These are phyloP conservation scores for Uloborus plumipes DNA, from an alignment of 2,888 invertebrate species.

Conservation along the genomic window DNA sequence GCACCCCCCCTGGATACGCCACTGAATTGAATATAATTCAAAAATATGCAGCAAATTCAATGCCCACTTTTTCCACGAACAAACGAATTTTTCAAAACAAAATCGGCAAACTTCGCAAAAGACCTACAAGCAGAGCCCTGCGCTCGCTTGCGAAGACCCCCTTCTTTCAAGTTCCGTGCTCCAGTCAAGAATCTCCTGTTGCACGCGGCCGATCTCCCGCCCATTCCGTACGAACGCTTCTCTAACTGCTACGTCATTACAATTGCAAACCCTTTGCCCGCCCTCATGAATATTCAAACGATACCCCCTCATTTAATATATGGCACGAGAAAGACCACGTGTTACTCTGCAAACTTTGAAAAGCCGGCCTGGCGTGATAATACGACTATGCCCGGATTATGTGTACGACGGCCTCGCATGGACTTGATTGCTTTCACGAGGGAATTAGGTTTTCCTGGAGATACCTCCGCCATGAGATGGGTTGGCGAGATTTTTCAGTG, in stretches of 20 bases:
- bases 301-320: constrained; percentile 40
- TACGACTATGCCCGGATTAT: constrained; percentile 52
- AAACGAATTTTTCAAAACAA: too few relatives aligned
- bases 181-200: constrained; percentile 62
- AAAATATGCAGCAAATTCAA: too few relatives aligned
- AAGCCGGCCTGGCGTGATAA: constrained; percentile 52
- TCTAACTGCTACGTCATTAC: constrained; percentile 56
- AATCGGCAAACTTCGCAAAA: too few relatives aligned
- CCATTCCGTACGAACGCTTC: constrained; percentile 56
- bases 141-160: neutral
- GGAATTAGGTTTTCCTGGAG: neutral
- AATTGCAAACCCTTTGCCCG: constrained; percentile 53
- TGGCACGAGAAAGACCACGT: constrained; percentile 61
- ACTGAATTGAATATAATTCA: too few relatives aligned
- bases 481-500: neutral
- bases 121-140: constrained; percentile 4
- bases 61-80: too few relatives aligned
- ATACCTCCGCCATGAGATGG: too few relatives aligned
- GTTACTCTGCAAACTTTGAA: constrained; percentile 55
- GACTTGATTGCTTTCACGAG: constrained; percentile 35
- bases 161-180: constrained; percentile 42
- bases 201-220: constrained; percentile 52
- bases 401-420: constrained; percentile 3
- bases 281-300: constrained; percentile 60
- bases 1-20: too few relatives aligned